These are phyloP conservation scores for Hystrix cristata DNA, from an alignment of 2,113 vertebrate species.

Conservation along the genomic window DNA sequence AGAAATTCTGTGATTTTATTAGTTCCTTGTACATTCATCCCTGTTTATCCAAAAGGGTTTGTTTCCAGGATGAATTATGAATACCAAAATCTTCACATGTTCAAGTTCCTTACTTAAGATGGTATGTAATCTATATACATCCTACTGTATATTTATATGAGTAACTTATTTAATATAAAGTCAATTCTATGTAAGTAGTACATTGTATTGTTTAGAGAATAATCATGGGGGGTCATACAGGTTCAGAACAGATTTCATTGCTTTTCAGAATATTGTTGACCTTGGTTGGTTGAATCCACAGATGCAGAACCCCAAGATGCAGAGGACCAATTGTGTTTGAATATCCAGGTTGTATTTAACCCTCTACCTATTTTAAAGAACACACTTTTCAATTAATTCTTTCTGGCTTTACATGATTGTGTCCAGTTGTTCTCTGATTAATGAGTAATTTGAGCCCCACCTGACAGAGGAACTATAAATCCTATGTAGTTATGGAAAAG, in stretches of 20 bases:
- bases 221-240: no score
- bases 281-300: neutral
- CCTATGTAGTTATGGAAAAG: neutral
- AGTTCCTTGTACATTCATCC: neutral
- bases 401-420: neutral
- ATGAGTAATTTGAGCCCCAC: neutral
- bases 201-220: neutral
- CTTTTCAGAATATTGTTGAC: neutral
- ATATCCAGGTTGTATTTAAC: neutral
- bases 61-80: neutral
- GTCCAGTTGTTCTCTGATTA: neutral
- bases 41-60: neutral
- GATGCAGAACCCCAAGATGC: neutral
- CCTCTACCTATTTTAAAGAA: neutral
- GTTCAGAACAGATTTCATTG: neutral
- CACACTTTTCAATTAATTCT: neutral
- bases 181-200: neutral
- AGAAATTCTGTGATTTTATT: slow-evolving; percentile 16
- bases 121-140: neutral
- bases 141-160: neutral
- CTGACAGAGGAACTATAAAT: neutral
- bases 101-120: neutral
- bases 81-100: neutral
- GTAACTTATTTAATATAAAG: neutral
- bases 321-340: neutral